Base-by-base conservation (phyloP, 2,888 invertebrate species). In the Cancer borealis region DNA sequence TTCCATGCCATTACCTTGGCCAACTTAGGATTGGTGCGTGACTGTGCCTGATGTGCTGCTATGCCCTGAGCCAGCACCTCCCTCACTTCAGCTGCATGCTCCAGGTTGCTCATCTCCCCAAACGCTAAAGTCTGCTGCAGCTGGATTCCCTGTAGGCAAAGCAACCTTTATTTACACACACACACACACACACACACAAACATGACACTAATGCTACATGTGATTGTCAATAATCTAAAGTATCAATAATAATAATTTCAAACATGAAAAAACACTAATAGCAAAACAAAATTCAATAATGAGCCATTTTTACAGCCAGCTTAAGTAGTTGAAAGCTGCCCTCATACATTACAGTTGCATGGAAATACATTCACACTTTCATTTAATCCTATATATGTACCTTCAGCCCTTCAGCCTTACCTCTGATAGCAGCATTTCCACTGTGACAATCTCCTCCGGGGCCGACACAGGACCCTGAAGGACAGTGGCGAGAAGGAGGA, bases 341-440 rank as follows among this genome's bases (percentile, higher is more conserved):
- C 39, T 39, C 2, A 39, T 39, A 39, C 39, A 39, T 39, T 39
- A 39, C 39, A 39, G 2, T 39, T 39, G 39, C 2, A 39, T 39
- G 39, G 39, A 39, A 39, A 2, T 39, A 1, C 0, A 39, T 1
- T 39, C 39, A 39, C 39, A 39, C 39, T 39, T 39, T 39, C 39
- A 39, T 39, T 39, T 39, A 2, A 39, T 0, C 39, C 39, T 39
- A 2, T 54, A 21, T n/a, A 0, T 26, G 26, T 30, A 90, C 90
- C 49, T 26, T 26, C 10, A 90, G 14, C 49, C 54, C 73, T 73
- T 26, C 26, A 73, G n/a, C 93, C 95, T 96, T 97, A 98, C 98
- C 97, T 99, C 99, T 45, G 98, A 98, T 94, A 98, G 97, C 93
- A 98, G 97, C 96, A 99, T 97, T 97, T 99, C 99, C 96, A 99